phyloP scores from a whole-genome alignment of 2,888 invertebrate species.

The Aporophyla lueneburgensis region DNA sequence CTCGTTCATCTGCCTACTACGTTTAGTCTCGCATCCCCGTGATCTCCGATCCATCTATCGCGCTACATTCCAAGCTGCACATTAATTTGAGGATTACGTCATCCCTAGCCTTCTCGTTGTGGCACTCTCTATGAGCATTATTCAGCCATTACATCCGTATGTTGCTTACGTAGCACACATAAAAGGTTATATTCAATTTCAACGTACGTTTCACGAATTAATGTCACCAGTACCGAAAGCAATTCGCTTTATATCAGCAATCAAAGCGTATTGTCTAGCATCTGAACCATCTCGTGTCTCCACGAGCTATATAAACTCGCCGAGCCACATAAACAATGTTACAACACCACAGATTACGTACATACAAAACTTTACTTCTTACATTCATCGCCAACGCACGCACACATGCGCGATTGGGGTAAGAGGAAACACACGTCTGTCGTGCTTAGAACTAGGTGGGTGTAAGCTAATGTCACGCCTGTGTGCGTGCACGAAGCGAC shows the following conservation, averaged over 20 bases:
- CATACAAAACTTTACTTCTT: constrained; percentile 10
- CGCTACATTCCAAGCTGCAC: background rate
- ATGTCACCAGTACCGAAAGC: constrained; percentile 38
- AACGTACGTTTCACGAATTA: constrained; percentile 38
- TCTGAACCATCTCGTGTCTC: constrained; percentile 31
- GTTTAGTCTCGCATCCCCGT: background rate
- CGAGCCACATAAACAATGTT: constrained; percentile 41
- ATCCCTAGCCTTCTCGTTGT: background rate
- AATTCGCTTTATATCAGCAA: constrained; percentile 56
- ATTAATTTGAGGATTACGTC: constrained; percentile 25
- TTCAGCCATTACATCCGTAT: constrained; percentile 16
- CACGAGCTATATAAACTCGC: constrained; percentile 36
- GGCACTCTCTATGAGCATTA: constrained; percentile 10
- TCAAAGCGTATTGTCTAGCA: constrained; percentile 52
- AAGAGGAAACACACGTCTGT: background rate
- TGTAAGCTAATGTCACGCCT: background rate
- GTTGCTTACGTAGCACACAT: constrained; percentile 17
- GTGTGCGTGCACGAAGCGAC: constrained; percentile 31
- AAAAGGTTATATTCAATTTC: constrained; percentile 52
- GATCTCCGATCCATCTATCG: constrained; percentile 11
- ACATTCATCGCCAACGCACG: background rate
- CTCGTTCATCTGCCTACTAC: background rate
- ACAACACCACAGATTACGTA: constrained; percentile 24
- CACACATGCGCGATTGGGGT: constrained; percentile 11
- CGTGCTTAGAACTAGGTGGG: background rate